Evolutionary conservation across 2,113 vertebrate species (phyloP).

Genomic region (Polypterus bichir): DNA sequence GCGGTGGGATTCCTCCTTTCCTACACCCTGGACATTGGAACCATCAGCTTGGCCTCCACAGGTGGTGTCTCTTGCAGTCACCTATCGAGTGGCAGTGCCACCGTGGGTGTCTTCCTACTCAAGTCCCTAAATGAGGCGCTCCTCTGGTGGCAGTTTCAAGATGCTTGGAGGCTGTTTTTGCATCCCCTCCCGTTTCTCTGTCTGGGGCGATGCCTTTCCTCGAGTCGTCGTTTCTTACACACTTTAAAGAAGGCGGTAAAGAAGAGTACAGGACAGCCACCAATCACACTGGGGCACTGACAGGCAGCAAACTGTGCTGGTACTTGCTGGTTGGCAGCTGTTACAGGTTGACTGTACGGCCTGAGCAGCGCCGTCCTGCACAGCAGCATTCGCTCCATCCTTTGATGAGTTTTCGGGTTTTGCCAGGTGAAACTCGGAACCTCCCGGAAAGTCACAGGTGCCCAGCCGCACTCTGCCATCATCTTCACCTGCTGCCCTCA

Average conservation of each 20-base stretch:
- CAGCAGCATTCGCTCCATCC: too few relatives aligned
- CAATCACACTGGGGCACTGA: constrained; percentile 59
- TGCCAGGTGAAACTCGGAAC: too few relatives aligned
- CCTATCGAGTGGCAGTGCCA: neutral
- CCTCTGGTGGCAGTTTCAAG: constrained; percentile 69
- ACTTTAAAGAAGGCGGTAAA: constrained; percentile 48
- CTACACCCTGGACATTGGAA: neutral
- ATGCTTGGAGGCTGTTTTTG: constrained; percentile 46
- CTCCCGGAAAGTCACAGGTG: too few relatives aligned
- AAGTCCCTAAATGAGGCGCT: constrained; percentile 58
- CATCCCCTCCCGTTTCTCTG: constrained; percentile 57
- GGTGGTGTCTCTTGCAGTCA: too few relatives aligned
- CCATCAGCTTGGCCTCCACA: too few relatives aligned
- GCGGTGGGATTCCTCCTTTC: too few relatives aligned
- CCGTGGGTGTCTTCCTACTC: neutral
- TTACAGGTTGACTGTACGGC: too few relatives aligned
- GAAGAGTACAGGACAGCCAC: constrained; percentile 39
- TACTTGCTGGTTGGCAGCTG: too few relatives aligned
- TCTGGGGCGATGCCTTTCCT: constrained; percentile 69
- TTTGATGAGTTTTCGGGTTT: too few relatives aligned
- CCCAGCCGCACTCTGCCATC: too few relatives aligned
- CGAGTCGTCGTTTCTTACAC: constrained; percentile 57
- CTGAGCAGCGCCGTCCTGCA: too few relatives aligned
- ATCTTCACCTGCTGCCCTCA: too few relatives aligned
- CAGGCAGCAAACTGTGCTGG: constrained; percentile 40